A percentile compares a stretch with the other conserved stretches of the same genome.
These are phyloP conservation scores for Corynorhinus townsendii DNA, from an alignment of 2,113 vertebrate genomes.

Conservation along the genomic window DNA sequence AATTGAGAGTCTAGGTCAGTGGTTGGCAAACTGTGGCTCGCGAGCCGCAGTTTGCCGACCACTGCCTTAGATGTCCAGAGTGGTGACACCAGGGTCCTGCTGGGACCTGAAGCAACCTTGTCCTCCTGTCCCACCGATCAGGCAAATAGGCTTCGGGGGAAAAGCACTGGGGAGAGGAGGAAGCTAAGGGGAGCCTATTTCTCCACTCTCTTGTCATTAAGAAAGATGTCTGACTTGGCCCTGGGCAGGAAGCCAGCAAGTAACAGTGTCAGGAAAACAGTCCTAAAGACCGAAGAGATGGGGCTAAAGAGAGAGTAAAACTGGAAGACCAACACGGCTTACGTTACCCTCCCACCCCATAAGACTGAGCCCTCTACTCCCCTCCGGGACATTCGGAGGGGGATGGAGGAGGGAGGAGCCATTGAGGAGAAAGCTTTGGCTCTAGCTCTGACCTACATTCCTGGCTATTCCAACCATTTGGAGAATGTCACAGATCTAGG, in stretches of 20 bases:
- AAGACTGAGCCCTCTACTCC: neutral
- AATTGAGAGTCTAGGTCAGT: too few relatives aligned
- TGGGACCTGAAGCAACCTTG: neutral
- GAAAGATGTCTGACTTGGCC: slow-evolving; percentile 50
- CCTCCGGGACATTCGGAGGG: neutral
- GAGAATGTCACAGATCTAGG: slow-evolving; percentile 77
- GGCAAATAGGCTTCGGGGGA: neutral
- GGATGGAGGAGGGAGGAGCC: slow-evolving; percentile 28
- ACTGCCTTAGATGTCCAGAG: neutral
- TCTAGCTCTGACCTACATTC: slow-evolving; percentile 78
- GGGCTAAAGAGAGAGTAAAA: neutral
- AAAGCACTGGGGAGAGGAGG: neutral
- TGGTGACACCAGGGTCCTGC: neutral
- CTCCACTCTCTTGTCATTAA: slow-evolving; percentile 50
- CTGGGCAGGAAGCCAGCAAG: slow-evolving; percentile 62
- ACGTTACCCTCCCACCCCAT: neutral
- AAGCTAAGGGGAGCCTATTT: neutral
- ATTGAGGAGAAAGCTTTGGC: slow-evolving; percentile 59
- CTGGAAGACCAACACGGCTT: neutral
- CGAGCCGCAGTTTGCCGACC: too few relatives aligned
- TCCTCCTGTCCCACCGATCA: neutral
- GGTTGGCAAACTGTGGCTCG: too few relatives aligned
- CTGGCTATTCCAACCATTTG: slow-evolving; percentile 72
- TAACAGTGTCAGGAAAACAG: slow-evolving; percentile 44
- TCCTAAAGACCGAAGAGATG: neutral